Conservation (phyloP, 2,797 vertebrate species). For the Botia almorhae region DNA sequence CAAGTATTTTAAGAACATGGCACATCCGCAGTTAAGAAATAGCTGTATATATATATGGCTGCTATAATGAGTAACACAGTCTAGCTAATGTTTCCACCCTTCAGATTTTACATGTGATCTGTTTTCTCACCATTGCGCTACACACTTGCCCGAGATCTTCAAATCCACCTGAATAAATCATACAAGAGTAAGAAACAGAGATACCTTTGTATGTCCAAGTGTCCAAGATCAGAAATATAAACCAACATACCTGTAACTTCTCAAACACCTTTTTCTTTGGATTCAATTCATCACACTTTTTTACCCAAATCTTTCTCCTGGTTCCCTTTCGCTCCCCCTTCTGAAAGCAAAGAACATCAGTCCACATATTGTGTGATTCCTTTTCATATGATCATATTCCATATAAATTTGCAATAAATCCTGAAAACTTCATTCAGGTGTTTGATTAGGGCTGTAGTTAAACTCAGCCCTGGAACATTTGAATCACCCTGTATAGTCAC, state of each 20-base stretch:
- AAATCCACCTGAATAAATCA: constrained; percentile 82
- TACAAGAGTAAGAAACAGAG: not conserved
- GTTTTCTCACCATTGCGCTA: constrained; percentile 92
- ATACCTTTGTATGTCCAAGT: not conserved
- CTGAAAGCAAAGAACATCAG: constrained; percentile 67
- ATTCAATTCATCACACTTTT: constrained; percentile 90
- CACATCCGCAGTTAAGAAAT: too few species aligned
- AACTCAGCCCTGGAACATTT: too few species aligned
- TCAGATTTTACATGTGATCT: constrained; percentile 91
- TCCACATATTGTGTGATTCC: constrained; percentile 19
- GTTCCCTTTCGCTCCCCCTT: constrained; percentile 79
- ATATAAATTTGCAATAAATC: too few species aligned
- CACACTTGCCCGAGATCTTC: constrained; percentile 82
- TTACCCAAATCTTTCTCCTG: too few species aligned
- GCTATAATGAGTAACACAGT: constrained; percentile 23
- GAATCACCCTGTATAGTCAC: constrained; percentile 53
- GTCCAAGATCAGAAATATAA: not conserved
- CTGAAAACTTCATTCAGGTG: too few species aligned
- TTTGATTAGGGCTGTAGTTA: not conserved
- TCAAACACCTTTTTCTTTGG: constrained; percentile 98
- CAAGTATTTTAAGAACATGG: too few species aligned
- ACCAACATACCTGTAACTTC: constrained; percentile 87
- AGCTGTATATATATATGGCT: too few species aligned
- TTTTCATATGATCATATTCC: not conserved
- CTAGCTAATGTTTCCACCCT: constrained; percentile 93